phyloP scores from a whole-genome alignment of 2,797 vertebrate species.

The Chelidonichthys spinosus region DNA sequence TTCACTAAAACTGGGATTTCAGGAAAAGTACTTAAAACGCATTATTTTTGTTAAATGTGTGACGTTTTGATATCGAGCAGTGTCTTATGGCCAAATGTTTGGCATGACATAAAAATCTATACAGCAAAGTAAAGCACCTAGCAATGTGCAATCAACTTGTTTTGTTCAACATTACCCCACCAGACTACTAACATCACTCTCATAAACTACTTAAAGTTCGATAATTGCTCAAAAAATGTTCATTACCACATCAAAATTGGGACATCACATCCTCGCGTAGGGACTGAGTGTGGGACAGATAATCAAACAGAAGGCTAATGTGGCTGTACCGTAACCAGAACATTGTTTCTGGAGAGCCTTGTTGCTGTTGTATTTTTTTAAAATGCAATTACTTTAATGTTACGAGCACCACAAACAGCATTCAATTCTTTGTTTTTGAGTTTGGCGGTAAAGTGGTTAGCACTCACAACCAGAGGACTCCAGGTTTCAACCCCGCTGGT shows the following conservation, averaged over 20 bases:
- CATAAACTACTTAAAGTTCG: conserved; percentile 3
- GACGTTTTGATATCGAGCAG: too few species aligned
- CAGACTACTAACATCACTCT: background rate
- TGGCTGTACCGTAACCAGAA: background rate
- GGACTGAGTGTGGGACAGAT: background rate
- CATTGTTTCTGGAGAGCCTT: background rate
- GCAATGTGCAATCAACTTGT: background rate
- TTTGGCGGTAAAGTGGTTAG: background rate
- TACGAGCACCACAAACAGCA: background rate
- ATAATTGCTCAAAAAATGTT: conserved; percentile 3
- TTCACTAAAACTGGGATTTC: background rate
- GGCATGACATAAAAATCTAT: background rate
- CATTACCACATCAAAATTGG: background rate
- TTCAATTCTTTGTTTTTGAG: background rate
- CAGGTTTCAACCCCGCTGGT: too few species aligned
- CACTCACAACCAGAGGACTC: too few species aligned
- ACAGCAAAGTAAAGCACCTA: background rate
- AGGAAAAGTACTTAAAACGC: background rate
- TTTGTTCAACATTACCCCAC: background rate
- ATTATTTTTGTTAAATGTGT: background rate
- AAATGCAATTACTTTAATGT: background rate
- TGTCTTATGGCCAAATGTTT: background rate
- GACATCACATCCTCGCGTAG: background rate
- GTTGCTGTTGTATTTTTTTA: conserved; percentile 10
- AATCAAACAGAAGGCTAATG: conserved; percentile 25